A percentile compares a stretch with the other conserved stretches of the same genome.
phyloP scores from a whole-genome alignment of 35 echinoderm and acorn worm genomes.

The Ophiothrix spiculata region DNA sequence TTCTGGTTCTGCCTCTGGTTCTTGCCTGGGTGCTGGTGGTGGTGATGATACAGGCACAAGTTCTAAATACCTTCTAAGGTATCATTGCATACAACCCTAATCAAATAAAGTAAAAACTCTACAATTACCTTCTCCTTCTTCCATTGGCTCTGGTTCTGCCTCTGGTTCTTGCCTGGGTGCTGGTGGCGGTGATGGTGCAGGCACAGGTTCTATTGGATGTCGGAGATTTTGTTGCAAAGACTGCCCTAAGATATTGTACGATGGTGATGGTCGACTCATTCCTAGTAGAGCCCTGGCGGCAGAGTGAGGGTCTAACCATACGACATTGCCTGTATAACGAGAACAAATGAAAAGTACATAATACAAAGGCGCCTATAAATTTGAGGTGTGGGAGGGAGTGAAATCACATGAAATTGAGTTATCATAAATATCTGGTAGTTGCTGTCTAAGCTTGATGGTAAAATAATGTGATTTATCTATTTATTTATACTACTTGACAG shows the following conservation, averaged over 20 bases:
- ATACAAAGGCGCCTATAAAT: too few relatives aligned
- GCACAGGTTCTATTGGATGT: slow-evolving; percentile 20
- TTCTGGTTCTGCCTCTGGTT: slow-evolving; percentile 37
- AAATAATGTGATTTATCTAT: too few relatives aligned
- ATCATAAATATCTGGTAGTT: too few relatives aligned
- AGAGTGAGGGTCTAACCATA: slow-evolving; percentile 93
- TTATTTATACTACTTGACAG: too few relatives aligned
- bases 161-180: background rate
- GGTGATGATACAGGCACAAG: background rate
- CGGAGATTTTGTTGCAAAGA: slow-evolving; percentile 22
- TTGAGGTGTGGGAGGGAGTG: too few relatives aligned
- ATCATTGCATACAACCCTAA: background rate
- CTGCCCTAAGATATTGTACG: slow-evolving; percentile 23
- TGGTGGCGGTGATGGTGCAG: slow-evolving; percentile 17
- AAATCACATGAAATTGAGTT: too few relatives aligned
- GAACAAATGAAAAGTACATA: too few relatives aligned
- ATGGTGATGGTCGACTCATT: slow-evolving; percentile 52
- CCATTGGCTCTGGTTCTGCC: slow-evolving; percentile 63
- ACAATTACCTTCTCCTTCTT: slow-evolving; percentile 83
- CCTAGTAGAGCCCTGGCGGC: slow-evolving; percentile 79
- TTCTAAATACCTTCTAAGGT: too few relatives aligned
- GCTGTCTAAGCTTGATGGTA: too few relatives aligned
- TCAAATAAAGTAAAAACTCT: background rate
- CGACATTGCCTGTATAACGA: slow-evolving; percentile 97
- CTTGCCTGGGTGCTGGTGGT: background rate